Percentiles rank a stretch among this genome's conserved stretches.
Conservation (phyloP, 1,140 invertebrate species). For the Drosophila lacteicornis region DNA sequence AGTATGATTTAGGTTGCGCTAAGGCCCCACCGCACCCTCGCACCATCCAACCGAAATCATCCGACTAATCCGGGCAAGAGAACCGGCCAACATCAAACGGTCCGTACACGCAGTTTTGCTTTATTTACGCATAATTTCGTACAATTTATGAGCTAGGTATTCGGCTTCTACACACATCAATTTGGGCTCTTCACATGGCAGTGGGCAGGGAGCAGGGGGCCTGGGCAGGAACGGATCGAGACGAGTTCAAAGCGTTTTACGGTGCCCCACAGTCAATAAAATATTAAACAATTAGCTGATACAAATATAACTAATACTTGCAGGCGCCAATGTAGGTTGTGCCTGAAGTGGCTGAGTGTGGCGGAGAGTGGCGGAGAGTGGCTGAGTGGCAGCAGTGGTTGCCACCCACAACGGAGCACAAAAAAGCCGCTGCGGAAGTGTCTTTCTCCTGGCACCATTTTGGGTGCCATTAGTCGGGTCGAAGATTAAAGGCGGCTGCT, state of each 20-base stretch:
- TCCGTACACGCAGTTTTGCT: conserved; percentile 25
- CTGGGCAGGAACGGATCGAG: conserved; percentile 4
- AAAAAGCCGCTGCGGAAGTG: conserved; percentile 67
- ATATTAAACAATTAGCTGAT: conserved; percentile 73
- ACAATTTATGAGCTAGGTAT: conserved; percentile 56
- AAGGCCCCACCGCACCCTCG: conserved; percentile 6
- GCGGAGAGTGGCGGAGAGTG: neutral
- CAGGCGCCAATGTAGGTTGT: conserved; percentile 27
- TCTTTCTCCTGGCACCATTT: conserved; percentile 55
- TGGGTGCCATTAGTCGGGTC: conserved; percentile 29
- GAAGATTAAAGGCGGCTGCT: conserved; percentile 68
- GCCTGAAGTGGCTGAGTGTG: conserved; percentile 21
- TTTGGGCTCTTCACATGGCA: conserved; percentile 24
- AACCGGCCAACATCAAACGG: conserved; percentile 64
- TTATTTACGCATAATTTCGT: conserved; percentile 65
- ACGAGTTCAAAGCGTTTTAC: conserved; percentile 63
- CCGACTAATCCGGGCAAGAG: conserved; percentile 17
- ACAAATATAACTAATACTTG: conserved; percentile 52
- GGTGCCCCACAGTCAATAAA: conserved; percentile 50
- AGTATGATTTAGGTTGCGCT: conserved; percentile 37
- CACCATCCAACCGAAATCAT: neutral
- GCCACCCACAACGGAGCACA: conserved; percentile 65
- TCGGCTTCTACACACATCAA: conserved; percentile 48
- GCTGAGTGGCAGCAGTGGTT: conserved; percentile 42
- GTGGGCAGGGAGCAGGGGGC: neutral